phyloP scores from a whole-genome alignment of 2,797 vertebrate species.

The Anolis apletophallus region DNA sequence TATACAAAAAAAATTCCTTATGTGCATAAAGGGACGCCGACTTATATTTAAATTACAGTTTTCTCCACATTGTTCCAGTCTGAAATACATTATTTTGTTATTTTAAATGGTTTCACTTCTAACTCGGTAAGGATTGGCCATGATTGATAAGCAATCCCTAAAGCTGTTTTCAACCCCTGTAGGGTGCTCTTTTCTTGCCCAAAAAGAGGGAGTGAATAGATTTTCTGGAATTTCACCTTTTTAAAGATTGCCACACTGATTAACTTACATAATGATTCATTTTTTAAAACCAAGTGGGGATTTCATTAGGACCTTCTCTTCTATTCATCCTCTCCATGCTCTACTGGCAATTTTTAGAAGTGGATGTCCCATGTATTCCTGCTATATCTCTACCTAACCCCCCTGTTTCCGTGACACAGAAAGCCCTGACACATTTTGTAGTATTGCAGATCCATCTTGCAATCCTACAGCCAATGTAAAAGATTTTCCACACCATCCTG shows the following conservation, averaged over 20 bases:
- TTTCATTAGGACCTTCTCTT: not conserved
- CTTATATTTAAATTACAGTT: not conserved
- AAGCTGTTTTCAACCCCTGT: too few species aligned
- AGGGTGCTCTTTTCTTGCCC: too few species aligned
- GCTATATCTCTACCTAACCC: too few species aligned
- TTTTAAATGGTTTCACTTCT: not conserved
- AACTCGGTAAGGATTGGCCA: too few species aligned
- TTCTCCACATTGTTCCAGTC: not conserved
- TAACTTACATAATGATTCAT: too few species aligned
- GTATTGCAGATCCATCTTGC: not conserved
- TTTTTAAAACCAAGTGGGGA: too few species aligned
- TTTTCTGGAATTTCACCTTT: too few species aligned
- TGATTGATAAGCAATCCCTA: not conserved
- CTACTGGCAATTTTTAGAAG: not conserved
- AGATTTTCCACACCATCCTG: not conserved
- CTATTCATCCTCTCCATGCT: too few species aligned
- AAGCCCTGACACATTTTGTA: too few species aligned
- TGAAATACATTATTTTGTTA: not conserved
- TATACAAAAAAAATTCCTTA: slow-evolving; percentile 20
- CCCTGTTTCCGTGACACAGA: not conserved
- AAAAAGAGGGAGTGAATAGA: too few species aligned
- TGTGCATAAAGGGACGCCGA: slow-evolving; percentile 10
- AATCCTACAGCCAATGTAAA: not conserved
- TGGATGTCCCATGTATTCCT: not conserved
- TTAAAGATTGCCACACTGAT: too few species aligned